Percentiles rank a stretch among this genome's conserved stretches.
Conservation (phyloP, 2,888 invertebrate species). For the Drosophila kuntzei region DNA sequence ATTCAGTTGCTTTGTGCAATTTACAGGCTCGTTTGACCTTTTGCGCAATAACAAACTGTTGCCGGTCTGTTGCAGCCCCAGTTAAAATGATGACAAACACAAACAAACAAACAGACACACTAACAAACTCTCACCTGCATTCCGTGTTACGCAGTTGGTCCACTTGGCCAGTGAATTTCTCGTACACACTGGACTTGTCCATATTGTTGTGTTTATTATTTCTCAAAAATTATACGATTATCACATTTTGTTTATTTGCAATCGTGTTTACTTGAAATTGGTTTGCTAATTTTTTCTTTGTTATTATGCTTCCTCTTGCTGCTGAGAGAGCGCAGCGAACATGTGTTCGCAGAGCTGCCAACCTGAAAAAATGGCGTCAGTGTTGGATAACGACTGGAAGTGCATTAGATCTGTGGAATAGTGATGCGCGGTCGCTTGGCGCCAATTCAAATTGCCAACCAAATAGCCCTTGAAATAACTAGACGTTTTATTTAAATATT, state of each 20-base stretch:
- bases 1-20: background rate
- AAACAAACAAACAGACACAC: slow-evolving; percentile 8
- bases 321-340: slow-evolving; percentile 37
- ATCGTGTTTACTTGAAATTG: slow-evolving; percentile 9
- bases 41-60: slow-evolving; percentile 66
- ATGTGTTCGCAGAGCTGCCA: slow-evolving; percentile 48
- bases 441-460: slow-evolving; percentile 31
- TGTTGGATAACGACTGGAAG: slow-evolving; percentile 6
- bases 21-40: slow-evolving; percentile 4
- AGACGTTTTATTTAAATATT: background rate
- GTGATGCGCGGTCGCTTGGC: slow-evolving; percentile 9
- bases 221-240: slow-evolving; percentile 8
- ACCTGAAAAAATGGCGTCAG: background rate
- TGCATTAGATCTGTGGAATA: too few relatives aligned
- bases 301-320: slow-evolving; percentile 56
- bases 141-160: slow-evolving; percentile 85
- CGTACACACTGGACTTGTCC: slow-evolving; percentile 82
- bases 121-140: slow-evolving; percentile 82
- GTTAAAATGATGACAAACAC: slow-evolving; percentile 1
- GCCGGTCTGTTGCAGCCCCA: slow-evolving; percentile 56
- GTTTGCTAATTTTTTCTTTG: slow-evolving; percentile 53
- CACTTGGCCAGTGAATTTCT: slow-evolving; percentile 82
- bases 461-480: background rate
- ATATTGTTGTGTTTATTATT: slow-evolving; percentile 48
- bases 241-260: slow-evolving; percentile 53